Evolutionary conservation across 23 tunicate species (phyloP).

Genomic region (Phallusia fumigata): DNA sequence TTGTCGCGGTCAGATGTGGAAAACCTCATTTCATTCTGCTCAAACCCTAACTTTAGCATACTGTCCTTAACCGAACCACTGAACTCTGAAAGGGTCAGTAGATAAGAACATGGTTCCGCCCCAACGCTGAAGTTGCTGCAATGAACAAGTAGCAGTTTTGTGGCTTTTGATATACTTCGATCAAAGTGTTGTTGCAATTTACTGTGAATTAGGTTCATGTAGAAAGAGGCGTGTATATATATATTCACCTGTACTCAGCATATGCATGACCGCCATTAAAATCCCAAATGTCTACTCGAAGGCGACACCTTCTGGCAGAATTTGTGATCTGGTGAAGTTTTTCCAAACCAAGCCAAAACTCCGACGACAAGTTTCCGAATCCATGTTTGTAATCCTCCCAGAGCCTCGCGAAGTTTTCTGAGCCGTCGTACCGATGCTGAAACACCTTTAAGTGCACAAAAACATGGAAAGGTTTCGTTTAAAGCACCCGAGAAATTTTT

Average conservation of each 20-base stretch:
- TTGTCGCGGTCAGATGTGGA: background rate
- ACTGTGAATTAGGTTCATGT: too few relatives aligned
- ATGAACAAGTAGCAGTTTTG: too few relatives aligned
- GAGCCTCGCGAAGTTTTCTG: background rate
- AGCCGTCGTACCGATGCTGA: conserved; percentile 1
- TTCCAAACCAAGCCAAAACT: conserved; percentile 1
- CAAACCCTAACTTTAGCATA: background rate
- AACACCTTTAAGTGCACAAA: background rate
- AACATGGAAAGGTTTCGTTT: too few relatives aligned
- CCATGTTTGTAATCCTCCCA: conserved; percentile 5
- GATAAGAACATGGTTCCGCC: background rate
- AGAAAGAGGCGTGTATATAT: too few relatives aligned
- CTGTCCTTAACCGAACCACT: background rate
- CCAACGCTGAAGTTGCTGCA: background rate
- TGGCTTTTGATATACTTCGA: background rate
- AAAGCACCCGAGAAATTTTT: too few relatives aligned
- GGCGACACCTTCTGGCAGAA: background rate
- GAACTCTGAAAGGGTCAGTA: background rate
- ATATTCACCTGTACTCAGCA: background rate
- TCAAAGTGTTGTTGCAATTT: too few relatives aligned
- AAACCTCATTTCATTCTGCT: background rate
- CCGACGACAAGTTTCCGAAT: background rate
- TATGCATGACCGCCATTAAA: background rate
- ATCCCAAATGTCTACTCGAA: background rate
- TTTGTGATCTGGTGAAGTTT: background rate